Percentiles rank a stretch among this genome's conserved stretches.
phyloP scores from a whole-genome alignment of 2,888 invertebrate genomes.

The Cryptus armator region DNA sequence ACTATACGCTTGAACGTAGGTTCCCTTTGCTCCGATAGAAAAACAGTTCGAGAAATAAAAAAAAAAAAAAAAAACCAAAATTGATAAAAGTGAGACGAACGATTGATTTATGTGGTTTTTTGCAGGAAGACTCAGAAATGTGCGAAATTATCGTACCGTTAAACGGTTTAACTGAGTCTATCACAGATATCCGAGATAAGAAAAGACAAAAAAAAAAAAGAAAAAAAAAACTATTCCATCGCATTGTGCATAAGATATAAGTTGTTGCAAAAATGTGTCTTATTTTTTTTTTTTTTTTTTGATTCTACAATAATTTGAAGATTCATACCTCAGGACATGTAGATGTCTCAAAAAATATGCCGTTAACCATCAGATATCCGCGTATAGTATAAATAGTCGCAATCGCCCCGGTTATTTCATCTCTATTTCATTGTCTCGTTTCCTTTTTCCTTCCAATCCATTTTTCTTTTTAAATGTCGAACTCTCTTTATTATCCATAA shows the following conservation, averaged over 20 bases:
- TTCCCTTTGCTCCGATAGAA: conserved; percentile 50
- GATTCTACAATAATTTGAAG: conserved; percentile 43
- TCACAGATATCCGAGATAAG: conserved; percentile 59
- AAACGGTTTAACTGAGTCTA: conserved; percentile 47
- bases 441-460: conserved; percentile 5
- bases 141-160: conserved; percentile 63
- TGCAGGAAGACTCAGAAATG: conserved; percentile 72
- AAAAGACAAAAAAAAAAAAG: background rate
- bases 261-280: conserved; percentile 47
- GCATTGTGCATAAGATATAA: conserved; percentile 47
- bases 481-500: conserved; percentile 67
- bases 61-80: conserved; percentile 17
- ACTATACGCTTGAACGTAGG: conserved; percentile 80
- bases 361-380: conserved; percentile 74
- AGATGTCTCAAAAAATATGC: conserved; percentile 74
- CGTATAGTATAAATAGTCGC: conserved; percentile 80
- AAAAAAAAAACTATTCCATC: conserved; percentile 36
- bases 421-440: conserved; percentile 63
- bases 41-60: conserved; percentile 17
- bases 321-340: conserved; percentile 61
- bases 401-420: conserved; percentile 73
- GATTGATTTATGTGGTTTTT: conserved; percentile 65
- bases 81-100: conserved; percentile 31
- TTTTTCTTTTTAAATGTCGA: conserved; percentile 37
- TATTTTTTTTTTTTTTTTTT: conserved; percentile 10